Evolutionary conservation across 2,888 invertebrate genomes (phyloP), one percentile per base, ranked within the genome.

Genomic region (Parochlus steinenii): DNA sequence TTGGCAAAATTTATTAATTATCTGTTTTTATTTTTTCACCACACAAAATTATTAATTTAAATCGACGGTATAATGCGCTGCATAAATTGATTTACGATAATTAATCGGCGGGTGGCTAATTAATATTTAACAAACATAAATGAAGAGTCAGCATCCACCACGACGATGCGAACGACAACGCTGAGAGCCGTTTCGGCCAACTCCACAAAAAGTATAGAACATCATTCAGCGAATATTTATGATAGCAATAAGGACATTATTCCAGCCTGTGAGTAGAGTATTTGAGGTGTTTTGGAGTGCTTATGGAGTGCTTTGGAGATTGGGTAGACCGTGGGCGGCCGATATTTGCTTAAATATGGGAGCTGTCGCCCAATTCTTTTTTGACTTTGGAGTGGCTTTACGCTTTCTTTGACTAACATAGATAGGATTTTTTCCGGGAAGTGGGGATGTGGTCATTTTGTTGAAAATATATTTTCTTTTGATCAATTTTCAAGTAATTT

Each of bases 171-270:
- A 25, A 37, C 38, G 25, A 37, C 40, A 35, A 40, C 33, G 22
- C 18, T 5, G 17, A 25, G 28, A 20, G 5, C 8, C 12, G n/a
- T 31, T 26, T 15, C 25, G n/a, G 26, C 25, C 26, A 25, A 24
- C n/a, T 19, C 30, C 8, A 14, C 26, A 6, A 27, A 12, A n/a
- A 28, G 12, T n/a, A 33, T 38, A 16, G 19, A 33, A 14, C 39
- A 39, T 34, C 34, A 25, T 27, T 38, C 34, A 25, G 22, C 38
- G 28, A 37, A 40, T 37, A 37, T 41, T 44, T 47, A 46, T 40
- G 46, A 52, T 44, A 49, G 48, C 33, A 50, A 49, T 43, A 51
- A 52, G 53, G 52, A 55, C 53, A 54, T 55, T 47, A 46, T 44
- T 42, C 44, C 15, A 34, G 22, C 12, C 27, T 6, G 34, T 34